phyloP scores from a whole-genome alignment of 1,140 invertebrate genomes.

The Cydia splendana region DNA sequence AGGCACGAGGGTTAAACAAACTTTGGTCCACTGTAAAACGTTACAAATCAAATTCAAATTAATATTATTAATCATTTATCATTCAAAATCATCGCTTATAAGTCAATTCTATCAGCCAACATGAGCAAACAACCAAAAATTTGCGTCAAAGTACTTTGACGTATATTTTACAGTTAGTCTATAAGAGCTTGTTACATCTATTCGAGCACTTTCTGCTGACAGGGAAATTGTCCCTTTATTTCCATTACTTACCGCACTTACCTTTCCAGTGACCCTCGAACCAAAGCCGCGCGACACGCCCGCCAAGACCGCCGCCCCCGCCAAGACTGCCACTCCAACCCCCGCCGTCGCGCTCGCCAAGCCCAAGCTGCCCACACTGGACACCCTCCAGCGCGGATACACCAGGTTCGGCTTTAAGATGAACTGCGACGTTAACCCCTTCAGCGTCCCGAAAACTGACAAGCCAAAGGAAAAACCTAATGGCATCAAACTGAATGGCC shows the following conservation, averaged over 20 bases:
- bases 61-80: too few species aligned
- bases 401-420: slow-evolving; percentile 78
- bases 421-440: slow-evolving; percentile 56
- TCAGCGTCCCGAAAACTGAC: slow-evolving; percentile 50
- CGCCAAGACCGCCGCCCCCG: neutral
- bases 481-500: slow-evolving; percentile 35
- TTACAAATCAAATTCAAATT: too few species aligned
- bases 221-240: too few species aligned
- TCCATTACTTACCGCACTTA: neutral
- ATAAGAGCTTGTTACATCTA: too few species aligned
- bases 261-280: neutral
- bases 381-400: slow-evolving; percentile 53
- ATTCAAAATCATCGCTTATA: too few species aligned
- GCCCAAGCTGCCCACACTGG: slow-evolving; percentile 38
- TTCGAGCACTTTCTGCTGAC: too few species aligned
- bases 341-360: neutral
- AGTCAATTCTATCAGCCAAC: too few species aligned
- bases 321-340: neutral
- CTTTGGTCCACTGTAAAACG: too few species aligned
- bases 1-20: too few species aligned
- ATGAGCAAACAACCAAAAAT: too few species aligned
- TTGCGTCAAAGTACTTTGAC: too few species aligned
- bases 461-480: slow-evolving; percentile 15
- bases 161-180: too few species aligned
- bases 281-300: neutral